Evolutionary conservation across 2,888 invertebrate genomes (phyloP), one percentile per base, ranked within the genome.

Genomic region (Ophion costatus): DNA sequence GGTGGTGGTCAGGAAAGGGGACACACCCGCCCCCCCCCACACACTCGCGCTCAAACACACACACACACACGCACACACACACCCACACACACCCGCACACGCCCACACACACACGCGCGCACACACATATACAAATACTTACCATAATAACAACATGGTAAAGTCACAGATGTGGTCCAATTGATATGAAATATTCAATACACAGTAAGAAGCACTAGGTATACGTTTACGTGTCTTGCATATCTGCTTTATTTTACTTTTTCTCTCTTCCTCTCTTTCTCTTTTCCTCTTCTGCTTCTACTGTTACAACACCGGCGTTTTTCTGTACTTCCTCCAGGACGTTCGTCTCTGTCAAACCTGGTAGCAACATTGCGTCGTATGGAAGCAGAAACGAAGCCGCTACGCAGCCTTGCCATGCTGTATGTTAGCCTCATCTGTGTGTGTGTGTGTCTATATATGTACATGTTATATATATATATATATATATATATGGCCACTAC

Each of bases 281-380:
- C n/a, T 73, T n/a, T 59, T 2, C 33, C 14, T 33, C 33, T 64
- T 17, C 45, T 33, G 33, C 56, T 69, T n/a, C 29, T 7, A 11
- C 74, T 51, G 45, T 63, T 29, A 6, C 63, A 29, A n/a, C n/a
- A 63, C 63, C 17, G 51, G 17, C 56, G 24, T 14, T 63, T 82
- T 78, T 51, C 78, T 38, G 24, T 64, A 78, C 78, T 82, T 82
- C 38, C 61, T 75, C 74, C 61, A 78, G 66, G 56, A 82, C 56
- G 78, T 74, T 69, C 82, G 82, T 82, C 69, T 42, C 45, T 74
- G 82, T 82, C 78, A 82, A 38, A 78, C 57, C 69, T 69, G 77
- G 73, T 82, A 73, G 78, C 82, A 73, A 73, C 66, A 73, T 74
- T 82, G 82, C 82, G 61, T 73, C 42, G 24, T 76, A 38, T 66